Evolutionary conservation across 2,113 vertebrate species (phyloP).

Genomic region (Gavialis gangeticus): DNA sequence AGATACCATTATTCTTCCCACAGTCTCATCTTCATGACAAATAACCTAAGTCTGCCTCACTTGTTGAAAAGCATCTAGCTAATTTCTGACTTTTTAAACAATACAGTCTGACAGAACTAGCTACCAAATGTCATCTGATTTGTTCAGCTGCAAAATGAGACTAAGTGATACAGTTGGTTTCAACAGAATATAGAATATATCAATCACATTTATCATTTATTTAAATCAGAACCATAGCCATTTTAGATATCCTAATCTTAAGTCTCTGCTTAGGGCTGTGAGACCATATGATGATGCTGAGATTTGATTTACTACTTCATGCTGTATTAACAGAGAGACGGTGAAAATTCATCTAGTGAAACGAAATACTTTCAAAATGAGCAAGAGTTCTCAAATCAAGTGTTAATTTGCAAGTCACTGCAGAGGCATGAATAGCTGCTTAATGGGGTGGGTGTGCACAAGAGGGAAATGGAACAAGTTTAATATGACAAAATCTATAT

Average conservation of each 20-base stretch:
- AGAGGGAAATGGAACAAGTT: background rate
- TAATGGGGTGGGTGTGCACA: background rate
- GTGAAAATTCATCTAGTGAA: background rate
- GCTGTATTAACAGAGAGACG: background rate
- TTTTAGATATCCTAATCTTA: background rate
- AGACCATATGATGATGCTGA: background rate
- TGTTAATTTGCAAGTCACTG: background rate
- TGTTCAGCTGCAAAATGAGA: background rate
- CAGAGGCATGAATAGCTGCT: background rate
- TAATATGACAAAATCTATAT: background rate
- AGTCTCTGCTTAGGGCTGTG: background rate
- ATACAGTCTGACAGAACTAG: background rate
- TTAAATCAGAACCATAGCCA: background rate
- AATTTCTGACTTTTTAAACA: slow-evolving; percentile 1
- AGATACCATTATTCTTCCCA: slow-evolving; percentile 9
- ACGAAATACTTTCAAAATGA: background rate
- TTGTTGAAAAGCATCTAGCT: background rate
- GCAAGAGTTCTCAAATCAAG: background rate
- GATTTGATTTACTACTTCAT: background rate
- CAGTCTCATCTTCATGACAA: background rate
- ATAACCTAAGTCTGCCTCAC: background rate
- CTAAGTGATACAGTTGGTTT: background rate
- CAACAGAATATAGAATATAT: background rate
- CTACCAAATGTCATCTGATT: accelerated
- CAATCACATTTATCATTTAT: background rate